Evolutionary conservation across 2,797 vertebrate species (phyloP).

Genomic region (Crocodylus rhombifer): DNA sequence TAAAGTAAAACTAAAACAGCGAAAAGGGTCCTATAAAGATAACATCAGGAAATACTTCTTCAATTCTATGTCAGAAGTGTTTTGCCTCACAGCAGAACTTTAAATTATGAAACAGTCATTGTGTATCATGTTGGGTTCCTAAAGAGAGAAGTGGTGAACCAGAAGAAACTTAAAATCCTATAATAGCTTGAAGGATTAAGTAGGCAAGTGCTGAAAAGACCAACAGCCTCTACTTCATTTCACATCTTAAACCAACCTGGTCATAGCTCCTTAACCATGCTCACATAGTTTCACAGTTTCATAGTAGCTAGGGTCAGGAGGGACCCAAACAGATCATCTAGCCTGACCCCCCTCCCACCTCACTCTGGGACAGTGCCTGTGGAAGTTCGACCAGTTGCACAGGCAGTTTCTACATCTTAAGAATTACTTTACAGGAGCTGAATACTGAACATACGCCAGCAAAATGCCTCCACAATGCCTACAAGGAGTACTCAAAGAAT

Average conservation of each 20-base stretch:
- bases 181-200: neutral
- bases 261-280: neutral
- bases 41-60: neutral
- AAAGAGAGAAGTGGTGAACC: neutral
- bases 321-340: no score
- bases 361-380: neutral
- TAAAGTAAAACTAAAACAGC: no score
- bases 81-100: neutral
- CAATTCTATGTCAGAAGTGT: fast-evolving
- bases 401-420: neutral
- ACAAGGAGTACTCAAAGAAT: no score
- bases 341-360: no score
- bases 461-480: no score
- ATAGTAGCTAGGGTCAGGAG: no score
- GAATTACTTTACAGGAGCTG: neutral
- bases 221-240: neutral
- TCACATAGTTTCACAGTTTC: no score
- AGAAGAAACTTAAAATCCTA: fast-evolving
- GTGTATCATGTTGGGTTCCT: fast-evolving
- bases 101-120: fast-evolving
- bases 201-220: neutral
- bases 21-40: no score
- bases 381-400: neutral
- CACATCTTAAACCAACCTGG: neutral
- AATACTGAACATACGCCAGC: neutral